Evolutionary conservation across 2,888 invertebrate species (phyloP), one percentile per base, ranked within the genome.

Genomic region (Tetanocera ferruginea): DNA sequence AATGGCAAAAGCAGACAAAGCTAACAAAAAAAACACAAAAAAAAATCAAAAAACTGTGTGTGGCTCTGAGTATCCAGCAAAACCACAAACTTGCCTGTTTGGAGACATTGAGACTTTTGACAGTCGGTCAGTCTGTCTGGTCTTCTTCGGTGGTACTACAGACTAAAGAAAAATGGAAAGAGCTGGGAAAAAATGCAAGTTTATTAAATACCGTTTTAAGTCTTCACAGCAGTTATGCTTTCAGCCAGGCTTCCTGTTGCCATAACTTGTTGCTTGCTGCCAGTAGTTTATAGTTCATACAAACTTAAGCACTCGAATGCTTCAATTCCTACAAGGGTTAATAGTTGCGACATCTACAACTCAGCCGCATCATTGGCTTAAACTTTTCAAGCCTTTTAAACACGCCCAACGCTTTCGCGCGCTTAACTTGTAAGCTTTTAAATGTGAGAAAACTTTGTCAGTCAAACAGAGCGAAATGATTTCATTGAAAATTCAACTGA

Each of bases 391-490:
- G 25, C 28, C 11, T 60, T 60, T 60, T 28, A 17, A 6, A 17
- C 25, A 43, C 43, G 14, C 43, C 11, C 43, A 43, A 1, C 14
- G 43, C 14, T 14, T 43, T 43, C 11, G 43, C 43, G 43, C 14
- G 43, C 43, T 14, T 43, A 43, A 14, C 8, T 28, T 25, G 6
- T 28, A 28, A 60, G 25, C 11, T 28, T 60, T 60, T 23, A 23
- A 28, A n/a, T 60, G 28, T 28, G 2, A 2, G 23, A 11, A 25
- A 60, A 14, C 28, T 60, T 60, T 60, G 25, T 60, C 25, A 60
- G 11, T 14, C 28, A 60, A 60, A 60, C 60, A 60, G 60, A 60
- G 60, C 60, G 60, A 60, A 28, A 60, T 60, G 28, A 60, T 60
- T 60, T 60, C 14, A 28, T 60, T 25, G 60, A 17, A 43, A 43